phyloP scores from a whole-genome alignment of 2,797 vertebrate genomes.

The Ficedula albicollis region DNA sequence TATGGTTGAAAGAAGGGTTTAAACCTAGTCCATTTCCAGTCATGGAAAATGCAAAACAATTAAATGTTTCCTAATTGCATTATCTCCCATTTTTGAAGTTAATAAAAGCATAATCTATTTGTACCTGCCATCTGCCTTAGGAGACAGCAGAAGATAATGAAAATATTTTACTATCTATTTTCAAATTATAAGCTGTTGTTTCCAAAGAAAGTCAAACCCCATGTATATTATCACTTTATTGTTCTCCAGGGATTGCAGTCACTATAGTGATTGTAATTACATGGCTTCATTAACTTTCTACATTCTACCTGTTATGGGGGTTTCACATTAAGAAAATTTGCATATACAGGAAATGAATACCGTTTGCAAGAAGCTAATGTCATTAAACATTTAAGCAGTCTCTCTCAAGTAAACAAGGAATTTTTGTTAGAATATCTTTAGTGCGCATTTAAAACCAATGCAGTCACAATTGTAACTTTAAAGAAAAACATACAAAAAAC shows the following conservation, averaged over 20 bases:
- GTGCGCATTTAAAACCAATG: slow-evolving; percentile 33
- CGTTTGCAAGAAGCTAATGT: slow-evolving; percentile 81
- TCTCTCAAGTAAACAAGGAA: slow-evolving; percentile 70
- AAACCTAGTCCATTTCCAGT: slow-evolving; percentile 13
- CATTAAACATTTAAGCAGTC: slow-evolving; percentile 82
- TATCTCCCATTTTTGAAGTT: slow-evolving; percentile 77
- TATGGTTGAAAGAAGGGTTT: slow-evolving; percentile 1
- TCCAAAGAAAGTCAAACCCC: slow-evolving; percentile 78
- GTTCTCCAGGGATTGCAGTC: slow-evolving; percentile 81
- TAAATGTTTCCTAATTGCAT: slow-evolving; percentile 73
- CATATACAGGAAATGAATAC: slow-evolving; percentile 89
- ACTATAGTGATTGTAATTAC: slow-evolving; percentile 91
- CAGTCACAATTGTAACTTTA: slow-evolving; percentile 20
- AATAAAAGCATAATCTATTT: slow-evolving; percentile 84
- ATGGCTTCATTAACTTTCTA: slow-evolving; percentile 91
- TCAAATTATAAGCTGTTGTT: slow-evolving; percentile 81
- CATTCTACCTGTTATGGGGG: slow-evolving; percentile 85
- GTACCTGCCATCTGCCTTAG: slow-evolving; percentile 83
- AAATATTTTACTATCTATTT: slow-evolving; percentile 86
- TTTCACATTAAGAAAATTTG: slow-evolving; percentile 88
- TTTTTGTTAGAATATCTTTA: slow-evolving; percentile 54
- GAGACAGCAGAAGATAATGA: slow-evolving; percentile 81
- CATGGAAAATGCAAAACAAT: slow-evolving; percentile 74
- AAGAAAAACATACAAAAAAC: slow-evolving; percentile 32
- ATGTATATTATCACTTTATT: slow-evolving; percentile 83